Evolutionary conservation across 2,113 vertebrate species (phyloP), one percentile per base, ranked within the genome.

Genomic region (Semnopithecus entellus): DNA sequence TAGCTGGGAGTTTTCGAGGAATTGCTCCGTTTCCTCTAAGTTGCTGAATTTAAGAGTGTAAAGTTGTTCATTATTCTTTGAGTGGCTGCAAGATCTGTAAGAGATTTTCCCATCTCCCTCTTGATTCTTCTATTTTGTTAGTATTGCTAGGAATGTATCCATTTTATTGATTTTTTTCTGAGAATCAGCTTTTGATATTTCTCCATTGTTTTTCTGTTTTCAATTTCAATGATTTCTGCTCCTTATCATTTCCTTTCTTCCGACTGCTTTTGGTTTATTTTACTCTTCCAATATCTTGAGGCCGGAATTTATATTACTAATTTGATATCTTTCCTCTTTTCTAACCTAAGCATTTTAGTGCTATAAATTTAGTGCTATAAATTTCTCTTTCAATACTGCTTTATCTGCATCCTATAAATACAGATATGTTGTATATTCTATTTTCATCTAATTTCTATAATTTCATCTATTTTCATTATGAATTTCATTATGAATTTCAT

Each of bases 21-120:
- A 52, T 3, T 4, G 50, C 48, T 45, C 38, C 2, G 0, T 32
- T 5, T 32, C 59, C 50, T 11, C 3, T 22, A 40, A 35, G 66
- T 20, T 16, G 9, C 32, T 14, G 0, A 13, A 64, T 8, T 50
- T 7, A 1, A 3, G 25, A 61, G 3, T 0, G 23, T 6, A 22
- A 35, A 40, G 76, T 32, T 88, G 25, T 17, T 12, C 18, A 2
- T 20, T 8, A 16, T 12, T n/a, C 8, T 7, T 52, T 20, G 10
- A n/a, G 52, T 1, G 20, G 16, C 3, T 18, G 5, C n/a, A 27
- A 43, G 5, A 27, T 25, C 38, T 12, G 3, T 7, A 64, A 64
- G 57, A 45, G 38, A 45, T 18, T 45, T n/a, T 43, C 2, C 38
- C 27, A 30, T 12, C 61, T 84, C 27, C 61, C 30, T 61, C 52